Evolutionary conservation across 2,888 invertebrate genomes (phyloP).

Genomic region (Polydrusus cervinus): DNA sequence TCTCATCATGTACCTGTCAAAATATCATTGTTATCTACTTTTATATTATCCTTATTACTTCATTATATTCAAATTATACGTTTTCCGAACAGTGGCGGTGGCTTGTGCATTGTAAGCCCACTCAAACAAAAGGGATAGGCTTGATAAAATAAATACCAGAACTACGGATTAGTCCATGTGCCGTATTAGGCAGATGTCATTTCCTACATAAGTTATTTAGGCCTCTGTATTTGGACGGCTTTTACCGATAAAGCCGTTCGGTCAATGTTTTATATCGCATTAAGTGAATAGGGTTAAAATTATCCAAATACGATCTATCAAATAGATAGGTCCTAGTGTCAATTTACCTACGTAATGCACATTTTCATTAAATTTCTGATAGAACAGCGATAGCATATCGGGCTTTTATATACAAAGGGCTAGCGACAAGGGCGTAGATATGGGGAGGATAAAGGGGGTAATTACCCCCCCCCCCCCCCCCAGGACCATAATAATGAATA

Average conservation of each 20-base stretch:
- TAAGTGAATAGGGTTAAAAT: constrained; percentile 44
- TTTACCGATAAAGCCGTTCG: constrained; percentile 39
- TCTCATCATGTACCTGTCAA: constrained; percentile 44
- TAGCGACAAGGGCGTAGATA: too few relatives aligned
- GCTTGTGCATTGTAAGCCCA: constrained; percentile 40
- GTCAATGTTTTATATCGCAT: constrained; percentile 49
- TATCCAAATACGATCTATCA: constrained; percentile 51
- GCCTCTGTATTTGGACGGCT: constrained; percentile 31
- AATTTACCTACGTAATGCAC: constrained; percentile 24
- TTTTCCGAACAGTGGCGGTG: constrained; percentile 43
- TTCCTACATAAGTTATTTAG: constrained; percentile 66
- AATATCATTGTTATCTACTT: constrained; percentile 48
- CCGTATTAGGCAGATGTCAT: constrained; percentile 63
- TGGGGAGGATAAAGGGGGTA: too few relatives aligned
- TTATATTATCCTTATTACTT: constrained; percentile 43
- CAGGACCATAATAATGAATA: too few relatives aligned
- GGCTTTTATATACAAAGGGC: too few relatives aligned
- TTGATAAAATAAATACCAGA: constrained; percentile 49
- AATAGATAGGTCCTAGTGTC: constrained; percentile 34
- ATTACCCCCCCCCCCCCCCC: too few relatives aligned
- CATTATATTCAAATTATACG: constrained; percentile 42
- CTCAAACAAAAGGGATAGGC: constrained; percentile 50
- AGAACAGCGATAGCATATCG: neutral
- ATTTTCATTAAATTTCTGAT: constrained; percentile 26
- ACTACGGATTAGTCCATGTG: constrained; percentile 57